phyloP scores from a whole-genome alignment of 1,140 invertebrate species.

The Agraylea sexmaculata region DNA sequence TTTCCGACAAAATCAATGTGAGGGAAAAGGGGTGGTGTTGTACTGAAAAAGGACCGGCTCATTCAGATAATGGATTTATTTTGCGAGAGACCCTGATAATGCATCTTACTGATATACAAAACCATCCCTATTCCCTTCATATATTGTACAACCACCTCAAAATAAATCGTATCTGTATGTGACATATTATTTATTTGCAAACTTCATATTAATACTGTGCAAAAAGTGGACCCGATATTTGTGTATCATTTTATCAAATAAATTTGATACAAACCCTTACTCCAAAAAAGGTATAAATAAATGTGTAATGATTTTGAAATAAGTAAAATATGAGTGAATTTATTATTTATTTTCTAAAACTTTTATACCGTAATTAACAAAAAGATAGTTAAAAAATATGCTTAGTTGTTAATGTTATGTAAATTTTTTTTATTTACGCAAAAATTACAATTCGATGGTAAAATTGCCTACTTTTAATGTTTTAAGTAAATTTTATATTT shows the following conservation, averaged over 20 bases:
- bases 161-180: constrained; percentile 1
- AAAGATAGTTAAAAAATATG: too few relatives aligned
- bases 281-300: too few relatives aligned
- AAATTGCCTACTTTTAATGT: too few relatives aligned
- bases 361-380: too few relatives aligned
- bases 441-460: too few relatives aligned
- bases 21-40: constrained; percentile 4
- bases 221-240: not conserved
- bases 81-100: constrained; percentile 9
- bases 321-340: too few relatives aligned
- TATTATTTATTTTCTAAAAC: too few relatives aligned
- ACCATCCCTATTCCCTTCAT: not conserved
- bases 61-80: constrained; percentile 19
- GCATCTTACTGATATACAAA: constrained; percentile 14
- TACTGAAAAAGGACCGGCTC: constrained; percentile 5
- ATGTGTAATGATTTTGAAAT: too few relatives aligned
- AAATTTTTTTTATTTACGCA: too few relatives aligned
- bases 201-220: constrained; percentile 4
- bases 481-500: too few relatives aligned
- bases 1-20: constrained; percentile 15
- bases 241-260: constrained; percentile 2
- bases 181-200: constrained; percentile 18
- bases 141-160: not conserved
- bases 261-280: too few relatives aligned
- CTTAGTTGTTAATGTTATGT: too few relatives aligned